These are phyloP conservation scores for Bergia sp. DNA, from an alignment of 92 coral and sea anemone genomes.

Conservation along the genomic window DNA sequence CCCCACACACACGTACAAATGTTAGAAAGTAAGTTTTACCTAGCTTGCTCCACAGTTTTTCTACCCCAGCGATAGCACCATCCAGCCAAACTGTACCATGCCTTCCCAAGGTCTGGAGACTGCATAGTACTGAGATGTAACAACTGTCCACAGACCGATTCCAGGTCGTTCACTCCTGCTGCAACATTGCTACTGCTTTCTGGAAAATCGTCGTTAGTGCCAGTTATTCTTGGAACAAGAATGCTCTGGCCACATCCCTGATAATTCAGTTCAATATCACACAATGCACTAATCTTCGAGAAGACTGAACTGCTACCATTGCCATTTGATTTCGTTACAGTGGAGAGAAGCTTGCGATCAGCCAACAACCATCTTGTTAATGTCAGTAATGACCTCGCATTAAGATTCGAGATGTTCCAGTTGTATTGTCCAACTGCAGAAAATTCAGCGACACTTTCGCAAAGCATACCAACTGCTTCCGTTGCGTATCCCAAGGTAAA, in stretches of 20 bases:
- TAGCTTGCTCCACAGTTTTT: constrained; percentile 96
- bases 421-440: constrained; percentile 69
- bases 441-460: constrained; percentile 80
- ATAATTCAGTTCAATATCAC: constrained; percentile 75
- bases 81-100: constrained; percentile 93
- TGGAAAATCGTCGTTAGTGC: constrained; percentile 57
- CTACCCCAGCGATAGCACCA: constrained; percentile 99
- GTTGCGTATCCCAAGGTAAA: constrained; percentile 73
- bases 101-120: constrained; percentile 89
- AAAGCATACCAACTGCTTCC: constrained; percentile 82
- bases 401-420: constrained; percentile 59
- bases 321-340: constrained; percentile 74
- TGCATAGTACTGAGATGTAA: constrained; percentile 87
- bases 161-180: constrained; percentile 81
- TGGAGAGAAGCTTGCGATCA: constrained; percentile 81
- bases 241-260: constrained; percentile 75
- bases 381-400: constrained; percentile 83
- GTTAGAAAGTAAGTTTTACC: constrained; percentile 48
- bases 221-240: constrained; percentile 55
- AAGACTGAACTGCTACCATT: constrained; percentile 65
- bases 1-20: neutral
- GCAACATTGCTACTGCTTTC: constrained; percentile 71
- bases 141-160: constrained; percentile 90
- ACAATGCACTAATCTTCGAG: constrained; percentile 74
- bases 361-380: constrained; percentile 86